Conservation (phyloP, 2,888 invertebrate genomes). For the Epirrhoe alternata region DNA sequence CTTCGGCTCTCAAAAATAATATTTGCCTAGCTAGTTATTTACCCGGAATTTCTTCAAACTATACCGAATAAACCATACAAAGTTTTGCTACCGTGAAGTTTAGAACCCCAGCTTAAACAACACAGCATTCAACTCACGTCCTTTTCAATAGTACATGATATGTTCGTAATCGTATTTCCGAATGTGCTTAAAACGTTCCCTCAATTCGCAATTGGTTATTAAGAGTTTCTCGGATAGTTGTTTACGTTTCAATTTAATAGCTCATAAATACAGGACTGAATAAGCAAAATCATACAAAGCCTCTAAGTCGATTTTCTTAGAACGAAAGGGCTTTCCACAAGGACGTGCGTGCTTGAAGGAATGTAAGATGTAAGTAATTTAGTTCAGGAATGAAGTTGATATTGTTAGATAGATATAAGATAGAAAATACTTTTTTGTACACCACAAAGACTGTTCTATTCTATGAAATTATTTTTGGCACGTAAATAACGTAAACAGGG, state of each 20-base stretch:
- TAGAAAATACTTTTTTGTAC: no score
- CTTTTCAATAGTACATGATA: slow-evolving; percentile 25
- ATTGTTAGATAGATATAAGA: no score
- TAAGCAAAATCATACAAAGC: slow-evolving; percentile 23
- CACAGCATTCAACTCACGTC: slow-evolving; percentile 28
- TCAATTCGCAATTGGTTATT: slow-evolving; percentile 20
- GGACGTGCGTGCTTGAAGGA: no score
- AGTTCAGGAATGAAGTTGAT: no score
- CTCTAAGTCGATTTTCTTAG: not conserved
- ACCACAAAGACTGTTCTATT: no score
- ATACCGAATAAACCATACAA: no score
- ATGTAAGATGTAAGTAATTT: no score
- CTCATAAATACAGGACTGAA: slow-evolving; percentile 29
- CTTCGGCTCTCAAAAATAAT: no score
- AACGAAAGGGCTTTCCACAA: not conserved
- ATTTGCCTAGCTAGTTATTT: no score
- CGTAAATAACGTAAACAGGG: no score
- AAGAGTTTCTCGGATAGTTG: slow-evolving; percentile 38
- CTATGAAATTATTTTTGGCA: no score
- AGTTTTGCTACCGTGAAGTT: not conserved
- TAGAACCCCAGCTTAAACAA: slow-evolving; percentile 10
- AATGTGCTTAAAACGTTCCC: slow-evolving; percentile 21
- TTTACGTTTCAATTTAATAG: slow-evolving; percentile 40
- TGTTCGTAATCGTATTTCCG: slow-evolving; percentile 30
- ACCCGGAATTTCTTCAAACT: no score